Evolutionary conservation across 2,888 invertebrate genomes (phyloP).

Genomic region (Noctua pronuba): DNA sequence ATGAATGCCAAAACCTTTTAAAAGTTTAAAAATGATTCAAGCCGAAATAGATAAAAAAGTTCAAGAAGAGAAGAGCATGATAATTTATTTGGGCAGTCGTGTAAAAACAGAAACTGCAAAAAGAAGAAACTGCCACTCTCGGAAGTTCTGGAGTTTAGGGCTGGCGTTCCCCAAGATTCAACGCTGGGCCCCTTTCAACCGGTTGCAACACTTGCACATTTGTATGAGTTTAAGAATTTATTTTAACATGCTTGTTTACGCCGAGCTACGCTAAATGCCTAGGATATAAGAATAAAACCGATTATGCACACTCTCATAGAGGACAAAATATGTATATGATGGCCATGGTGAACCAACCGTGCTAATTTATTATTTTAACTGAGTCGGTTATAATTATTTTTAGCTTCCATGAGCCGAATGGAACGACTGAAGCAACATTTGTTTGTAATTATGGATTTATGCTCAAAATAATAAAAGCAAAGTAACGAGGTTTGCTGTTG

Average conservation of each 20-base stretch:
- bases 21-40: not conserved
- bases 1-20: not conserved
- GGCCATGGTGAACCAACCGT: constrained; percentile 13
- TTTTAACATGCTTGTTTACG: not conserved
- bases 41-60: not conserved
- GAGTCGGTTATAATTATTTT: constrained; percentile 35
- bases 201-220: no score
- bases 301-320: not conserved
- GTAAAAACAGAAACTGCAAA: not conserved
- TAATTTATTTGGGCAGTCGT: not conserved
- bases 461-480: constrained; percentile 34
- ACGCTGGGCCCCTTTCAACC: no score
- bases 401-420: constrained; percentile 30
- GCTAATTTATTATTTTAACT: constrained; percentile 30
- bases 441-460: constrained; percentile 50
- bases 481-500: constrained; percentile 6
- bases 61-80: not conserved
- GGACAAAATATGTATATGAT: not conserved
- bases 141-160: not conserved
- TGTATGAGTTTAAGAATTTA: not conserved
- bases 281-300: constrained; percentile 13
- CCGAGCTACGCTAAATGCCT: constrained; percentile 12
- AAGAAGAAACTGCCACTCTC: not conserved
- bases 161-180: constrained; percentile 1
- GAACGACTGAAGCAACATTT: constrained; percentile 44